Evolutionary conservation across 1,140 invertebrate species (phyloP), one percentile per base, ranked within the genome.

Genomic region (Chrysomallon squamiferum): DNA sequence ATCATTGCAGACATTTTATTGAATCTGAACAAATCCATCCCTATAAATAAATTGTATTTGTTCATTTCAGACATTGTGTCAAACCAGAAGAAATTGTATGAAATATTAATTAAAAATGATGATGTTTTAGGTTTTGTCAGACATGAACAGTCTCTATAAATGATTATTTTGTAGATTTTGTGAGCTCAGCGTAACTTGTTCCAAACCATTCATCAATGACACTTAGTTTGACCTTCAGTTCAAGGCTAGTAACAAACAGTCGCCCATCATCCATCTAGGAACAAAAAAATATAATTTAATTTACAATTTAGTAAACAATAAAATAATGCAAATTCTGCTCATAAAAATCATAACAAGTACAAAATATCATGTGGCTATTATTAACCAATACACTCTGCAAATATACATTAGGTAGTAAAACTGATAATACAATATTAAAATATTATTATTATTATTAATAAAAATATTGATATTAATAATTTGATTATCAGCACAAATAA

Each of bases 171-270:
- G 35, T 38, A 7, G 15, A 15, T 5, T 15, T 38, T 7, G 35
- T 38, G 6, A 7, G 35, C 15, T 38, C 35, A 38, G 35, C 47
- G 33, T 71, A 71, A 9, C 33, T 49, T 30, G 69, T 68, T 5
- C 66, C 65, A 50, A 71, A 71, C 69, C 69, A 71, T 20, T 45
- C 61, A 27, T 71, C 63, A 38, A 71, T 54, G 1, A 61, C 57
- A 11, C 30, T 9, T 1, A 61, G 27, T 11, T 30, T 45, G 1
- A 71, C 13, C 3, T 41, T 20, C 49, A 71, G 2, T n/a, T 68
- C 50, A 7, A 71, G 41, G 20, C 60, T 41, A 2, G 61, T 60
- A n/a, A 71, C 58, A 49, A 68, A 65, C 5, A 45, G 20, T 29
- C 25, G 62, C 3, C 62, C 67, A 47, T 57, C 43, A 33, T 59